Percentiles rank a stretch among this genome's conserved stretches.
phyloP scores from a whole-genome alignment of 2,888 invertebrate species.

The Drosophila siamana region DNA sequence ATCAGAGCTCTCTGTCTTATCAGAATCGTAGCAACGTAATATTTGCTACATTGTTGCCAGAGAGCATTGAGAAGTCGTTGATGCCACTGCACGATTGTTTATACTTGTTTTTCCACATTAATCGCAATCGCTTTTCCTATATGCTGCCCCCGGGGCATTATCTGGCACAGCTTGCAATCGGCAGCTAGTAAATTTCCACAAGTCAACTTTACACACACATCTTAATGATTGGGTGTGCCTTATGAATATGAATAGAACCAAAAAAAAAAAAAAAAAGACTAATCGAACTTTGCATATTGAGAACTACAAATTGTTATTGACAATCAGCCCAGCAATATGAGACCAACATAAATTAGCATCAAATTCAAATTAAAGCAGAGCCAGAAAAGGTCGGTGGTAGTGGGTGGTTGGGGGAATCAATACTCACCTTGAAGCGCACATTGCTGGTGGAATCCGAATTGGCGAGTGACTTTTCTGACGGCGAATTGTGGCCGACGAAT shows the following conservation, averaged over 20 bases:
- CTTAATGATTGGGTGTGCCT: neutral
- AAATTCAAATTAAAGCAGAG: neutral
- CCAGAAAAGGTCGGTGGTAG: too few species aligned
- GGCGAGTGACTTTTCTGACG: slow-evolving; percentile 84
- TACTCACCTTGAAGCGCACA: slow-evolving; percentile 85
- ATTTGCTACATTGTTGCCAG: slow-evolving; percentile 4
- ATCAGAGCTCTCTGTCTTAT: neutral
- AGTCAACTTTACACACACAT: slow-evolving; percentile 7
- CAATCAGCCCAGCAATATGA: slow-evolving; percentile 16
- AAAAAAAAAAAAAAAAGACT: neutral
- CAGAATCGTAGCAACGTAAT: neutral
- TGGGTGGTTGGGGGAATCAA: too few species aligned
- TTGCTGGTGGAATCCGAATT: slow-evolving; percentile 84
- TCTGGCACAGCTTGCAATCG: slow-evolving; percentile 47
- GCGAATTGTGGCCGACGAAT: slow-evolving; percentile 82
- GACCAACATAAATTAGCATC: slow-evolving; percentile 9
- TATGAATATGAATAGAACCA: too few species aligned
- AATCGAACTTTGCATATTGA: slow-evolving; percentile 26
- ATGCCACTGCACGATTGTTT: neutral
- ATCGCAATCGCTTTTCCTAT: slow-evolving; percentile 68
- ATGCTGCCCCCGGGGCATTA: slow-evolving; percentile 43
- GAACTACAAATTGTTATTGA: slow-evolving; percentile 62
- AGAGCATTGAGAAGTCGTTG: slow-evolving; percentile 32
- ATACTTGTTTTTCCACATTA: slow-evolving; percentile 43
- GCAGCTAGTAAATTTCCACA: slow-evolving; percentile 74